phyloP scores from a whole-genome alignment of 2,888 invertebrate genomes.

The Cephus sareptanus region DNA sequence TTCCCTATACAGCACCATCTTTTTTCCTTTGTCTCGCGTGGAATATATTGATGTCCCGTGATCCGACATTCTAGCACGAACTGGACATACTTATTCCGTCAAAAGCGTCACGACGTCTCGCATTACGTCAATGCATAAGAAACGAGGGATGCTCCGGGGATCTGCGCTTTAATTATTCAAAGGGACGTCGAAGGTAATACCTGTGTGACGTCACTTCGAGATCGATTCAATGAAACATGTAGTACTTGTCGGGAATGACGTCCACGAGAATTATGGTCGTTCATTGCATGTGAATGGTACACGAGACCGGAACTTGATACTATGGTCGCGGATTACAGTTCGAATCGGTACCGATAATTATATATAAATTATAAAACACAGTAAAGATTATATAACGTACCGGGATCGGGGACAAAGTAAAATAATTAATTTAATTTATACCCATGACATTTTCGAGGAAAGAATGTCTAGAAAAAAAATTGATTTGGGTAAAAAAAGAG shows the following conservation, averaged over 20 bases:
- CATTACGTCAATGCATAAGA: background rate
- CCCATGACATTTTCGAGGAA: background rate
- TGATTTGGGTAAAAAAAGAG: background rate
- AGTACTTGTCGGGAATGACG: conserved; percentile 47
- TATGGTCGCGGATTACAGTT: background rate
- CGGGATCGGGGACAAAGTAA: background rate
- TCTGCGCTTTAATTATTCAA: conserved; percentile 42
- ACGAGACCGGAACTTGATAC: background rate
- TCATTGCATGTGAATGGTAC: background rate
- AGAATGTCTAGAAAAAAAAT: background rate
- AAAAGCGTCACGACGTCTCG: background rate
- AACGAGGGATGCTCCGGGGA: background rate
- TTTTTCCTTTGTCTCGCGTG: background rate
- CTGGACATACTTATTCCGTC: background rate
- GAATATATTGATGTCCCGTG: background rate
- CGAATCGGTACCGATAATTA: background rate
- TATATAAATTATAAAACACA: background rate
- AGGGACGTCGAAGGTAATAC: conserved; percentile 36
- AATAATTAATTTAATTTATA: background rate
- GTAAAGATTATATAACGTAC: background rate
- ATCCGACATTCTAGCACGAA: background rate
- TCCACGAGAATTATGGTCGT: conserved; percentile 40
- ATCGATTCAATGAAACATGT: conserved; percentile 56
- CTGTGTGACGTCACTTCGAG: conserved; percentile 53
- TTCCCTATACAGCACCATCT: background rate